Evolutionary conservation across 2,113 vertebrate species (phyloP), one percentile per base, ranked within the genome.

Genomic region (Ptychochromis oligacanthus): DNA sequence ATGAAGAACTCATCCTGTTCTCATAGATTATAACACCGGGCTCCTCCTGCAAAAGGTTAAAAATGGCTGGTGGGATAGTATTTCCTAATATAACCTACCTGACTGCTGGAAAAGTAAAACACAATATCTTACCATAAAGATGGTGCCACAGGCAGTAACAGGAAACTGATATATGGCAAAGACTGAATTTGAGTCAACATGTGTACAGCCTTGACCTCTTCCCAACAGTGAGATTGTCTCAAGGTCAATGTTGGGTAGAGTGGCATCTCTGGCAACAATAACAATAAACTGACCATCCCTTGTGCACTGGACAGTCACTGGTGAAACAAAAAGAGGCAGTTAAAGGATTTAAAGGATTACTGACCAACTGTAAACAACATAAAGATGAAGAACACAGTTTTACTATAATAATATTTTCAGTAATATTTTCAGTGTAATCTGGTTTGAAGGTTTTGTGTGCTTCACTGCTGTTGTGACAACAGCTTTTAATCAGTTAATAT

Each of bases 271-370:
- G 65, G 91, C 72, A 18, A 93, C 92, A 9, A 95, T 93, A 49
- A 95, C 80, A 60, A 95, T 49, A 56, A 96, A 94, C 13, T 94
- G 91, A n/a, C n/a, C 95, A 62, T 94, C 94, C 65, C 91, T 92
- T 81, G 93, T 95, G 81, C 93, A 95, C 75, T 95, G 94, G 49
- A 96, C 76, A 9, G 94, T 95, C 74, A 95, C 95, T 95, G 43
- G 15, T 24, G 58, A 38, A 34, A 75, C 31, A 92, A 75, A 80
- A 84, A 75, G 36, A 79, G 3, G 4, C 14, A 60, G 67, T n/a
- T 5, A 46, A 55, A 3, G 8, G 7, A 77, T 79, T 43, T 3
- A 1, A 86, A n/a, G n/a, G 31, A 61, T 76, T 26, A 12, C 6
- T 22, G 11, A 76, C 14, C 10, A 58, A 22, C n/a, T 70, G 14